A percentile compares a stretch with the other conserved stretches of the same genome.
These are phyloP conservation scores for Ictidomys tridecemlineatus DNA, from an alignment of 2,113 vertebrate species.

Conservation along the genomic window DNA sequence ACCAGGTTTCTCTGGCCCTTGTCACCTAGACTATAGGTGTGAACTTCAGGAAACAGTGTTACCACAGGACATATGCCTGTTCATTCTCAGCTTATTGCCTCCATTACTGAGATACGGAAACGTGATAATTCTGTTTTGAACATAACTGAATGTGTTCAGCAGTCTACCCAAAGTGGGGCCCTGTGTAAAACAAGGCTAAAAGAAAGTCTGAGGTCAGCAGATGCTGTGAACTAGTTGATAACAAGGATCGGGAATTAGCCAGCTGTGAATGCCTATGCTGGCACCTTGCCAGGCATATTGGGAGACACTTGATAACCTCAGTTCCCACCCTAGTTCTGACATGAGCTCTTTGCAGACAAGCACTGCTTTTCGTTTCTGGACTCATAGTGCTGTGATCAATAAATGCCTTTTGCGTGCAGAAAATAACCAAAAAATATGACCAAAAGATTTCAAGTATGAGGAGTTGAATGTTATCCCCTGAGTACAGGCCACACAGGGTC, in stretches of 20 bases:
- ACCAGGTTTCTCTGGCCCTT: not conserved
- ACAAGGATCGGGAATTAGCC: not conserved
- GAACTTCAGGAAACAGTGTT: not conserved
- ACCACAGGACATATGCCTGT: rapidly evolving
- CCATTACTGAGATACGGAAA: not conserved
- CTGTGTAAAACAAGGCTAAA: not conserved
- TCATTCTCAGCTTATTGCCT: not conserved
- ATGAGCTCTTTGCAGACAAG: not conserved
- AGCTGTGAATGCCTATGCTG: not conserved
- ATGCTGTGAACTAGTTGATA: not conserved
- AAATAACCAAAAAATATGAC: not conserved
- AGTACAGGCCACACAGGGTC: not conserved
- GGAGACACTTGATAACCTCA: not conserved
- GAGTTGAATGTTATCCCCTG: not conserved
- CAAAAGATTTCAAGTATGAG: not conserved
- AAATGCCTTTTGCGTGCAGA: not conserved
- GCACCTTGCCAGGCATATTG: not conserved
- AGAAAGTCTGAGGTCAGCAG: constrained; percentile 39
- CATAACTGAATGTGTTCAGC: not conserved
- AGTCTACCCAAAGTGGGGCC: not conserved
- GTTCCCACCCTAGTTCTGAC: not conserved
- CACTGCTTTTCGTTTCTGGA: not conserved
- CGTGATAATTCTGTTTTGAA: not conserved
- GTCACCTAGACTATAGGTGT: not conserved
- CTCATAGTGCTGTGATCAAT: not conserved